Evolutionary conservation across 2,888 invertebrate genomes (phyloP).

Genomic region (Norana najaformis): DNA sequence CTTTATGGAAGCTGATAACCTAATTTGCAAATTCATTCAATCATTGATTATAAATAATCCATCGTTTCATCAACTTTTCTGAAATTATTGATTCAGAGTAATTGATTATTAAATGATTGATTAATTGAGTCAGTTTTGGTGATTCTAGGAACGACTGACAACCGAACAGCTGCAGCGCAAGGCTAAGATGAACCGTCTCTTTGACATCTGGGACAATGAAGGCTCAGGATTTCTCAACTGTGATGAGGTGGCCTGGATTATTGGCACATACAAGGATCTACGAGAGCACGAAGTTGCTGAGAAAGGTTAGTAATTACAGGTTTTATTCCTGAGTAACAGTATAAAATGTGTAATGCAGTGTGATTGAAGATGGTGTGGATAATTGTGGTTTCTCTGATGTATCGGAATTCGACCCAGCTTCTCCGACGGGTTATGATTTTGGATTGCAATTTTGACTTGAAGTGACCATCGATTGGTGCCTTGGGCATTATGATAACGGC

Average conservation of each 20-base stretch:
- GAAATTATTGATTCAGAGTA: background rate
- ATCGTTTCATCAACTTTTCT: background rate
- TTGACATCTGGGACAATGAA: conserved; percentile 63
- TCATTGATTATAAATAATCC: background rate
- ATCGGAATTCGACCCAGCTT: too few relatives aligned
- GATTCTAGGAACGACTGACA: conserved; percentile 20
- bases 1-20: background rate
- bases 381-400: too few relatives aligned
- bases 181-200: conserved; percentile 55
- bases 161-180: conserved; percentile 45
- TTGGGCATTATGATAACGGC: too few relatives aligned
- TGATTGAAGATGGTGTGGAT: too few relatives aligned
- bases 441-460: too few relatives aligned
- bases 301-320: conserved; percentile 47
- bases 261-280: conserved; percentile 61
- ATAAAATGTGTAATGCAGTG: too few relatives aligned
- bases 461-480: too few relatives aligned
- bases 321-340: background rate
- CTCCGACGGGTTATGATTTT: too few relatives aligned
- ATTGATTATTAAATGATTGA: background rate
- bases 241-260: conserved; percentile 56
- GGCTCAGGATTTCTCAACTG: conserved; percentile 59
- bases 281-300: conserved; percentile 55
- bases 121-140: background rate
- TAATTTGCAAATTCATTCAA: background rate